Evolutionary conservation across 2,888 invertebrate genomes (phyloP), one percentile per base, ranked within the genome.

Genomic region (Meteorus colon): DNA sequence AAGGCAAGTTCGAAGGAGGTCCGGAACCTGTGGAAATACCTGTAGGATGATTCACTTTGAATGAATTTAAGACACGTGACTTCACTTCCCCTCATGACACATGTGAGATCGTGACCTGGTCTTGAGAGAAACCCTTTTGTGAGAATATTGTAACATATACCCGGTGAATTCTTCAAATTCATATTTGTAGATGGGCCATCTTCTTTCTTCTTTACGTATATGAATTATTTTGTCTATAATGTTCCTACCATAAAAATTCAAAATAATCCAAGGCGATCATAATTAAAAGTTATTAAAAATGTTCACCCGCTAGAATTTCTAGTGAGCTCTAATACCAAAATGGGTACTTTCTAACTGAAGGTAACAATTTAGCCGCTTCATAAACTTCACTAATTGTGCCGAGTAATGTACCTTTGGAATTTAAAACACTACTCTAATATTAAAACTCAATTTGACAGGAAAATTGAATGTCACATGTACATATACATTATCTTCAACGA

Each of bases 31-130:
- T 24, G 63, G 19, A 72, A 45, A 77, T 79, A 76, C 74, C 75
- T 73, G 24, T 27, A 37, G 14, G 63, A 76, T 80, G 80, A 80
- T 77, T 79, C 80, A 80, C 41, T 29, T 60, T 10, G 70, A 71
- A 77, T 80, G 73, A 70, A 76, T 77, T 65, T 27, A 55, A 37
- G 63, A 55, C 60, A 65, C 66, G 68, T 72, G 70, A 69, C 73
- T 75, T 45, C 34, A 19, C 72, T 68, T 66, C 55, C 34, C 67
- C 37, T 34, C 75, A 55, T 75, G 75, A 74, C 74, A 69, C 74
- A 73, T 74, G 51, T n/a, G 27, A 60, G 73, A 66, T 19, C 66
- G 67, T 75, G 76, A 77, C 51, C 73, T 73, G 51, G 37, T 70
- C 70, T 75, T 51, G 63, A n/a, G 66, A 62, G 31, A 70, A 24